Base-by-base conservation (phyloP, 2,888 invertebrate species). In the Xylophagus ater region DNA sequence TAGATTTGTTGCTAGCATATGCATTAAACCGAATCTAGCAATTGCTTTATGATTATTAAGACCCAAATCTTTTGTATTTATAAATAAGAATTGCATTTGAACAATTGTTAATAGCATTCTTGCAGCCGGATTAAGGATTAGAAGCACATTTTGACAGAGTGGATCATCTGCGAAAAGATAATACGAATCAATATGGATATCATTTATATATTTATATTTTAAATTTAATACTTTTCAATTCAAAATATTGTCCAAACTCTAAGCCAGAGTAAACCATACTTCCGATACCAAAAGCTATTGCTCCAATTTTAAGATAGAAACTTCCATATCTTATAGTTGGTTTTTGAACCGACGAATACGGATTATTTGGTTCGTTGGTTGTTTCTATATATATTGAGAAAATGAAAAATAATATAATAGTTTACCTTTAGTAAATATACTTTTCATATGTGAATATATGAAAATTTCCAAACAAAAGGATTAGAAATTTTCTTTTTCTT, bases 11-110 rank as follows among this genome's bases (percentile, higher is more conserved):
- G 86, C 88, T 28, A 88, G 77, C 78, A 89, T 79, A 58, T 90
- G 89, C 87, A 89, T 88, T 46, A 88, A 71, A 21, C 88, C 88
- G 52, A 88, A 82, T 52, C 84, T 70, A 26, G 84, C 81, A 35
- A 85, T 68, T 41, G 73, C 66, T 53, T 73, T 72, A 53, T 73
- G 71, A 40, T 67, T 66, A 31, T 72, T 70, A 35, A 76, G 65
- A 41, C 69, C 67, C 49, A 74, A 64, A 56, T 72, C 66, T 68
- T 82, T 82, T 51, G 81, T 81, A 54, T 85, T 87, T 37, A 87
- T 72, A 62, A 89, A 88, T 54, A 89, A 83, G 61, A 89, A 87
- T 61, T 88, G 86, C 70, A 89, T 81, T 66, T 89, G 88, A 36
- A 81, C 73, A 43, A 88, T 74, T 24, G 84, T 85, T 54, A 89